phyloP scores from a whole-genome alignment of 2,797 vertebrate genomes.

The Trachurus trachurus region DNA sequence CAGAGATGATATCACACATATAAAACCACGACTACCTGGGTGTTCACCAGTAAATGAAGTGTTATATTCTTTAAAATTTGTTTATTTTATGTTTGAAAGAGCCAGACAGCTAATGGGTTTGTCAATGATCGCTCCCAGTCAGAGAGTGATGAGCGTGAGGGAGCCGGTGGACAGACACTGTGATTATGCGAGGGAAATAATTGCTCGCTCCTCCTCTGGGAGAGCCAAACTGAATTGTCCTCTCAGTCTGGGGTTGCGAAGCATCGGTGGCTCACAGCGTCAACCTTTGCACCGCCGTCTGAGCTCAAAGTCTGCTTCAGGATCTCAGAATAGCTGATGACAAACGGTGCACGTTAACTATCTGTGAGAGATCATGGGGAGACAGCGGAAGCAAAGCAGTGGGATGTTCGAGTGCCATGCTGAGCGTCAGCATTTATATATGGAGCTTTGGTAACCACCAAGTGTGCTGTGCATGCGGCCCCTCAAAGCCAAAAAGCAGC shows the following conservation, averaged over 20 bases:
- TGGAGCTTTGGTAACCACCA: slow-evolving; percentile 45
- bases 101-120: background rate
- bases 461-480: slow-evolving; percentile 38
- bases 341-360: slow-evolving; percentile 66
- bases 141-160: background rate
- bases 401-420: slow-evolving; percentile 42
- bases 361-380: slow-evolving; percentile 57
- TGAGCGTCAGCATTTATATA: slow-evolving; percentile 56
- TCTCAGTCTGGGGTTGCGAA: slow-evolving; percentile 37
- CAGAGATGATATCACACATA: background rate
- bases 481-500: slow-evolving; percentile 59
- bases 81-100: slow-evolving; percentile 2
- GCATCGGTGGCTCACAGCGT: slow-evolving; percentile 23
- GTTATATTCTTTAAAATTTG: background rate
- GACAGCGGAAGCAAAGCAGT: slow-evolving; percentile 29
- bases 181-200: slow-evolving; percentile 33
- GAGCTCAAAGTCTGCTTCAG: slow-evolving; percentile 56
- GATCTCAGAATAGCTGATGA: slow-evolving; percentile 71
- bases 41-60: background rate
- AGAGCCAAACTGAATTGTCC: slow-evolving; percentile 35
- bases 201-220: slow-evolving; percentile 33
- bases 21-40: background rate
- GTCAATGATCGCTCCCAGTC: slow-evolving; percentile 20
- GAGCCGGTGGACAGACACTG: slow-evolving; percentile 10
- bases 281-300: slow-evolving; percentile 55